Conservation (phyloP, 2,113 vertebrate species). For the Xiphias gladius region DNA sequence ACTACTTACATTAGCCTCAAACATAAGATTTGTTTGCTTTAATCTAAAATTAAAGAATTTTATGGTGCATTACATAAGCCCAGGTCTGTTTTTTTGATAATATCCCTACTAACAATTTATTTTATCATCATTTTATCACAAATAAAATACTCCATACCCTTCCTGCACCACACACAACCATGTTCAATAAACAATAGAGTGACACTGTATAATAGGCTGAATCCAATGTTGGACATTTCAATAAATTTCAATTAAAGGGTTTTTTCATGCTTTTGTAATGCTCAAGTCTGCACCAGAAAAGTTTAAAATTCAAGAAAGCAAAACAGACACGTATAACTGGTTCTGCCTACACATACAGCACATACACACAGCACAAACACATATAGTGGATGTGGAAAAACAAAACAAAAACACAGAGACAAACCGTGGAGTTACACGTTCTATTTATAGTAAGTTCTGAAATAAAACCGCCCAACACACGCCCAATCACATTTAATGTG, state of each 20-base stretch:
- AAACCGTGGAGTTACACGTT: constrained; percentile 4
- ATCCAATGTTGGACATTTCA: too few species aligned
- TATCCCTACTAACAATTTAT: not conserved
- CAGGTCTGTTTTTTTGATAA: not conserved
- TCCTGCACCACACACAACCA: not conserved
- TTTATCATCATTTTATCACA: too few species aligned
- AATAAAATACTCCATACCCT: not conserved
- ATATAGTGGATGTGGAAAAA: not conserved
- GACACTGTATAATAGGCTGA: too few species aligned
- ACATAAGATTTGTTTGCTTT: not conserved
- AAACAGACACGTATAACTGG: not conserved
- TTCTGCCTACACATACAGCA: not conserved
- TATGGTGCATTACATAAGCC: not conserved
- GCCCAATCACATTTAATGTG: constrained; percentile 27
- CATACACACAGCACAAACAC: not conserved
- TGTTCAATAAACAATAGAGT: too few species aligned
- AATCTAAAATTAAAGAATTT: not conserved
- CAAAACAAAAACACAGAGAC: not conserved
- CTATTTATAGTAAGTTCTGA: constrained; percentile 40
- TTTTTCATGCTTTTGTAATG: too few species aligned
- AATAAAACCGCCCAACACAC: constrained; percentile 24
- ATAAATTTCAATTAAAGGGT: too few species aligned
- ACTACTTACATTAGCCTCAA: not conserved
- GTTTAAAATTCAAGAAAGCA: constrained; percentile 9
- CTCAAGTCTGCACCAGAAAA: constrained; percentile 2